Base-by-base conservation (phyloP, 2,797 vertebrate genomes). In the Coranthus polyacanthus region DNA sequence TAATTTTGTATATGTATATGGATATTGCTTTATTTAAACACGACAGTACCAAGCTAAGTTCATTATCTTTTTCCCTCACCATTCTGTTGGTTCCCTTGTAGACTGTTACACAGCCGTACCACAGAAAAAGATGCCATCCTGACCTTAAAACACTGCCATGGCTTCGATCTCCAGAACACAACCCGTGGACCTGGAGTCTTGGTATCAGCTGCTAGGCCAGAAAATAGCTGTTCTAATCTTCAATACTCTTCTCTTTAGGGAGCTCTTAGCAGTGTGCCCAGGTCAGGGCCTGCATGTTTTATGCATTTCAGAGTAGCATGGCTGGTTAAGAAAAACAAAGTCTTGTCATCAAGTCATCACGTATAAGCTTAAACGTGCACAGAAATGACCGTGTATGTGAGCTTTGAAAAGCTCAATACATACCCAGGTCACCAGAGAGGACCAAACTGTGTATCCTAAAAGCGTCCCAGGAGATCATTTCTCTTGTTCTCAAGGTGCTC, bases 1-100 rank as follows among this genome's bases (percentile, higher is more conserved):
- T 93, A 85, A 82, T 92, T 91, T 91, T 93, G 86, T 92, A 81
- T 83, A 86, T 85, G 87, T 89, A 79, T 83, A 85, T 89, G 85
- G 54, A 83, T 87, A 86, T 78, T 89, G 81, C 79, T 87, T 86
- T 91, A 89, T 84, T 89, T 87, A 87, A 83, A 80, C 69, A 78
- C 63, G 55, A 45, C 29, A 32, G 43, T 61, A 58, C 54, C 16
- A 81, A 81, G 84, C 68, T 88, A 67, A 79, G 59, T 83, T 85
- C 64, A 85, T 57, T 68, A 74, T 84, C 46, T 84, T 66, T 72
- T 77, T 56, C 59, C 59, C 58, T 52, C 18, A 57, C 43, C 81
- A 79, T 76, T 68, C 67, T 67, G 56, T 84, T 60, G 63, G 78
- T 79, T 86, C 73, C 71, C 56, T 78, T 81, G 44, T 67, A 79